Percentiles rank a stretch among this genome's conserved stretches.
Evolutionary conservation across 2,888 invertebrate species (phyloP).

Genomic region (Euproctis similis): DNA sequence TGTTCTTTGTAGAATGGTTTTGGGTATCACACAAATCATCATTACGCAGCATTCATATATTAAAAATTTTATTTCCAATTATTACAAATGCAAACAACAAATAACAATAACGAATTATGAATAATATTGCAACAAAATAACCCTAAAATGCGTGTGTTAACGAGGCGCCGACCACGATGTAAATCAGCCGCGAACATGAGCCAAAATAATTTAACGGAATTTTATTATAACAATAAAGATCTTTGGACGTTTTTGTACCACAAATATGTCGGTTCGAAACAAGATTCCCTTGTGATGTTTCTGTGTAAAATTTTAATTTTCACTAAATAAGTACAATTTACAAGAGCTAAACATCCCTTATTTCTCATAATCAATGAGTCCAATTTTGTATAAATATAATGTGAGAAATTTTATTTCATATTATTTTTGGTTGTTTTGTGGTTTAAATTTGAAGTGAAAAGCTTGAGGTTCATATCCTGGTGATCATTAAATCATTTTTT

Average conservation of each 20-base stretch:
- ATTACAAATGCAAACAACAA: slow-evolving; percentile 1
- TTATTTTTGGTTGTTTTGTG: no score
- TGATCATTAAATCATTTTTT: no score
- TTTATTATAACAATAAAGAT: slow-evolving; percentile 62
- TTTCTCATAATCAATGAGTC: slow-evolving; percentile 15
- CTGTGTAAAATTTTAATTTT: slow-evolving; percentile 23
- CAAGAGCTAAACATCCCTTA: slow-evolving; percentile 17
- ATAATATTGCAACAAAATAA: slow-evolving; percentile 24
- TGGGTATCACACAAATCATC: no score
- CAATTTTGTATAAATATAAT: no score
- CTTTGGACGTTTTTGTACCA: slow-evolving; percentile 42
- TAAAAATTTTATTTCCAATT: slow-evolving; percentile 1
- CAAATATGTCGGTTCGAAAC: slow-evolving; percentile 46
- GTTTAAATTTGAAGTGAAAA: no score
- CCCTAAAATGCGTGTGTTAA: slow-evolving; percentile 33
- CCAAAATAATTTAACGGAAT: slow-evolving; percentile 48
- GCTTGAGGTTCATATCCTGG: no score
- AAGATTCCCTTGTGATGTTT: slow-evolving; percentile 46
- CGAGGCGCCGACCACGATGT: slow-evolving; percentile 29
- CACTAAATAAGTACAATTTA: slow-evolving; percentile 21
- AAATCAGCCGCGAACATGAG: slow-evolving; percentile 47
- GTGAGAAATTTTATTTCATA: no score
- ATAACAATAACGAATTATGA: slow-evolving; percentile 15
- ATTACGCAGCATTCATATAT: no score
- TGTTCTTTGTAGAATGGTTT: no score